A percentile compares a stretch with the other conserved stretches of the same genome.
Evolutionary conservation across 2,113 vertebrate genomes (phyloP).

Genomic region (Apteryx owenii): DNA sequence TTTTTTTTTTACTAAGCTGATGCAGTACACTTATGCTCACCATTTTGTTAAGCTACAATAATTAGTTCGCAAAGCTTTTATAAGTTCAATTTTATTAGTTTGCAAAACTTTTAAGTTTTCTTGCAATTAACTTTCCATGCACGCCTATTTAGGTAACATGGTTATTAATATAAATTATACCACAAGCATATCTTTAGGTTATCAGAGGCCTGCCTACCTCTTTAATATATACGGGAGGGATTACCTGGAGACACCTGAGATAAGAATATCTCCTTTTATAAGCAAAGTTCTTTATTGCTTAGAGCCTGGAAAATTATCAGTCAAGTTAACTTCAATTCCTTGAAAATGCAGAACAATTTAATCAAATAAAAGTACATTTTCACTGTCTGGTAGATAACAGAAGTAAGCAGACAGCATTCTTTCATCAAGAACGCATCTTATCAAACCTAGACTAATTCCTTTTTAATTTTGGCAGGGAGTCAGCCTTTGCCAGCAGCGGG

Average conservation of each 20-base stretch:
- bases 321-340: background rate
- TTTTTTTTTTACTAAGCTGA: background rate
- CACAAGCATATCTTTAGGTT: background rate
- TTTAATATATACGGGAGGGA: background rate
- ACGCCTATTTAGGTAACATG: background rate
- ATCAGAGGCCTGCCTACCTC: background rate
- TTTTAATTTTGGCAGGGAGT: no score
- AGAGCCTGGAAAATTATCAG: background rate
- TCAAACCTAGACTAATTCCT: no score
- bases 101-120: background rate
- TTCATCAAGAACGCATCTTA: no score
- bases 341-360: background rate
- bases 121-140: background rate
- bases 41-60: background rate
- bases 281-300: background rate
- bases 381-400: no score
- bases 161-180: background rate
- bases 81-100: background rate
- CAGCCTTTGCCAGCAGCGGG: no score
- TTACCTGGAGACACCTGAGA: background rate
- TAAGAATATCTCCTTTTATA: background rate
- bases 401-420: no score
- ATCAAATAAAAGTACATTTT: background rate
- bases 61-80: background rate
- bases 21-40: fast-evolving